phyloP scores from a whole-genome alignment of 2,797 vertebrate genomes.

The Catostomus latipinnis region DNA sequence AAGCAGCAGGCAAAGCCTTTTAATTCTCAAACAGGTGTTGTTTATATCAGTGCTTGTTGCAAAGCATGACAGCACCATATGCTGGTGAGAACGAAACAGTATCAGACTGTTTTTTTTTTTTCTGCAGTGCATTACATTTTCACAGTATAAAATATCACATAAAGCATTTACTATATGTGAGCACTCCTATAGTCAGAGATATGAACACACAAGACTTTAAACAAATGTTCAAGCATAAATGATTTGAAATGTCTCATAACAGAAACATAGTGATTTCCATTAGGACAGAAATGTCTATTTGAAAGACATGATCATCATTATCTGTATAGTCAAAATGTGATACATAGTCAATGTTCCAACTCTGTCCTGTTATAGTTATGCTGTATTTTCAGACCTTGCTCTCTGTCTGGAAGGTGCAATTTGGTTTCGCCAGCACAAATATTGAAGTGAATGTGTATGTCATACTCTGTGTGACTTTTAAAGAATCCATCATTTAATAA shows the following conservation, averaged over 20 bases:
- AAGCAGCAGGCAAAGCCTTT: background rate
- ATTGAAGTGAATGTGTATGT: constrained; percentile 19
- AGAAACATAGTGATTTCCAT: constrained; percentile 1
- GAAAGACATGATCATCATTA: constrained; percentile 67
- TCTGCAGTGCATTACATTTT: background rate
- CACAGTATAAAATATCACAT: background rate
- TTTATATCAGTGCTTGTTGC: background rate
- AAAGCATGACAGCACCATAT: background rate
- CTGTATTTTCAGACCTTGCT: background rate
- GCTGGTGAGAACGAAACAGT: background rate
- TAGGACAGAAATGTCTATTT: constrained; percentile 58
- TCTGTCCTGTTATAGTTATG: background rate
- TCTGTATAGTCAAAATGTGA: constrained; percentile 38
- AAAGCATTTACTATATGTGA: background rate
- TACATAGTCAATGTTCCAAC: constrained; percentile 39
- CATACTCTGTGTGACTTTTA: background rate
- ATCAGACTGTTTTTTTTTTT: background rate
- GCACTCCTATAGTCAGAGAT: background rate
- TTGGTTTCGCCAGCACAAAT: constrained; percentile 22
- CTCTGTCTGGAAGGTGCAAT: background rate
- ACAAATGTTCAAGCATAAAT: background rate
- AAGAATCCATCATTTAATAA: constrained; percentile 14
- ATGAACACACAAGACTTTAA: background rate
- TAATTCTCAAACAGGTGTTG: background rate
- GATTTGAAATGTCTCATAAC: background rate